These are phyloP conservation scores for Gibbula magus DNA, from an alignment of 2,888 invertebrate species.

Conservation along the genomic window DNA sequence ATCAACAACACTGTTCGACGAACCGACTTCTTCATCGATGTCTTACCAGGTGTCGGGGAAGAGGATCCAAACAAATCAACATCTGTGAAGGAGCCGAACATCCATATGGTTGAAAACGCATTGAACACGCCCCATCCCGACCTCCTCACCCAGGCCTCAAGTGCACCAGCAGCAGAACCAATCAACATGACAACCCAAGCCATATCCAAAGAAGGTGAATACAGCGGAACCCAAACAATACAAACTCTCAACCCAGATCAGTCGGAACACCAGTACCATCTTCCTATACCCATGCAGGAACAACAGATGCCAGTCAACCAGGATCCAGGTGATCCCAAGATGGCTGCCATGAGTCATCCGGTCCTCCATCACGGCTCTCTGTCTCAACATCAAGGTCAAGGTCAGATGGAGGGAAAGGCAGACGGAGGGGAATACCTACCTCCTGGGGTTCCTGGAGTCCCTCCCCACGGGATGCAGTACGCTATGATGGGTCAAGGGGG, in stretches of 20 bases:
- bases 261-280: neutral
- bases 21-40: conserved; percentile 42
- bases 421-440: neutral
- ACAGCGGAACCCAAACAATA: neutral
- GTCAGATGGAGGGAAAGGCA: neutral
- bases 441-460: neutral
- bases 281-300: neutral
- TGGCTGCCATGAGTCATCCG: neutral
- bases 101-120: neutral
- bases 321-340: neutral
- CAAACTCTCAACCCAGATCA: neutral
- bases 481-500: neutral
- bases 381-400: neutral
- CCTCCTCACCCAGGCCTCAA: neutral
- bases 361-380: neutral
- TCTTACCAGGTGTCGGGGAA: conserved; percentile 23
- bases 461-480: conserved; percentile 1
- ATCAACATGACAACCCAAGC: conserved; percentile 6
- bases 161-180: neutral
- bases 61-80: neutral
- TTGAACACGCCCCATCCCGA: neutral
- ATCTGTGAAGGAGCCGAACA: neutral
- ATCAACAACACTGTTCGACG: conserved; percentile 24
- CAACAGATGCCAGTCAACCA: neutral
- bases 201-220: neutral